phyloP scores from a whole-genome alignment of 1,140 invertebrate species.

The Drosophila grimshawi region DNA sequence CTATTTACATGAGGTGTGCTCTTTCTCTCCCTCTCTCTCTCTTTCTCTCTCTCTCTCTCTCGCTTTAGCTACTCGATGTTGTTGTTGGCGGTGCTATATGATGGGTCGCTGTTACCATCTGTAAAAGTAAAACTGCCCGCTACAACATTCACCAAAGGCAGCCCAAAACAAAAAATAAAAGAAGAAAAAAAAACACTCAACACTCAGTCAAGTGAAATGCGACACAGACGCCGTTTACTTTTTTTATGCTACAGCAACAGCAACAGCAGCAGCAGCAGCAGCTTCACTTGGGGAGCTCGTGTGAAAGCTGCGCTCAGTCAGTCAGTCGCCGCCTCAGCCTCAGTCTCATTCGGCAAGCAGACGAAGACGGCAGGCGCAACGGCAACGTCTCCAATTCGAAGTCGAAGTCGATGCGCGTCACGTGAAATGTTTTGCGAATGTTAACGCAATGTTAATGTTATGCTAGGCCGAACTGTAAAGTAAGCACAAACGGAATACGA shows the following conservation, averaged over 20 bases:
- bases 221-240: slow-evolving; percentile 67
- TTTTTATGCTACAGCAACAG: slow-evolving; percentile 37
- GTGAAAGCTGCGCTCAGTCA: slow-evolving; percentile 58
- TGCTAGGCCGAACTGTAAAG: slow-evolving; percentile 44
- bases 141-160: slow-evolving; percentile 58
- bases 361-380: slow-evolving; percentile 70
- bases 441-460: slow-evolving; percentile 53
- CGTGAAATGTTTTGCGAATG: slow-evolving; percentile 51
- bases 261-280: slow-evolving; percentile 50
- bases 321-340: slow-evolving; percentile 22
- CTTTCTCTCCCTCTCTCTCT: background rate
- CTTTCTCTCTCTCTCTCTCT: no score
- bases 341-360: slow-evolving; percentile 71
- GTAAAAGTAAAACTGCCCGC: slow-evolving; percentile 75
- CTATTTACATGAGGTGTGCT: slow-evolving; percentile 74
- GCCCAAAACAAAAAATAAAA: slow-evolving; percentile 48
- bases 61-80: background rate
- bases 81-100: slow-evolving; percentile 50
- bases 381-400: slow-evolving; percentile 22
- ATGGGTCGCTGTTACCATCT: slow-evolving; percentile 42
- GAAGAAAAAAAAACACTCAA: slow-evolving; percentile 33
- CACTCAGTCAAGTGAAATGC: slow-evolving; percentile 78
- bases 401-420: slow-evolving; percentile 22
- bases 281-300: slow-evolving; percentile 54
- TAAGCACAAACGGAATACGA: slow-evolving; percentile 17